phyloP scores from a whole-genome alignment of 2,888 invertebrate genomes.

The Drosophila subquinaria region DNA sequence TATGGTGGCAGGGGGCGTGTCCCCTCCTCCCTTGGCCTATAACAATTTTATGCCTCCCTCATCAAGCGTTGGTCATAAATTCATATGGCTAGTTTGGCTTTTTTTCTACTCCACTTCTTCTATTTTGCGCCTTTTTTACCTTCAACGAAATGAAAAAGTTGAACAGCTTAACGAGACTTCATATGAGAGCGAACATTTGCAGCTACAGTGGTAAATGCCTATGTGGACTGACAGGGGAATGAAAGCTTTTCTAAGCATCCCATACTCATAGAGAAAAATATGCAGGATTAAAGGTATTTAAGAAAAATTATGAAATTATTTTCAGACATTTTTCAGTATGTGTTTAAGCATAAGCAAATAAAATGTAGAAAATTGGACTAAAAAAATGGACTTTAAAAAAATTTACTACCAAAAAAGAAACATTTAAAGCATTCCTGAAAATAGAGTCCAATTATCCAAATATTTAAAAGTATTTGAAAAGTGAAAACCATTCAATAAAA shows the following conservation, averaged over 20 bases:
- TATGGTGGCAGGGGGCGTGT: slow-evolving; percentile 12
- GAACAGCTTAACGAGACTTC: slow-evolving; percentile 30
- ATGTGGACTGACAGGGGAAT: background rate
- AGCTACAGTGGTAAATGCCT: slow-evolving; percentile 37
- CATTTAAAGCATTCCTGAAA: no score
- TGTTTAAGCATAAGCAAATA: no score
- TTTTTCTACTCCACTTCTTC: slow-evolving; percentile 19
- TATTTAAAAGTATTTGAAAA: no score
- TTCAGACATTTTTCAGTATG: no score
- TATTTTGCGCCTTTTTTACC: slow-evolving; percentile 40
- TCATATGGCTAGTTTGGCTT: slow-evolving; percentile 75
- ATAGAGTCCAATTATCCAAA: no score
- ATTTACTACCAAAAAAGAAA: no score
- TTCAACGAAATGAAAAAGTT: slow-evolving; percentile 73
- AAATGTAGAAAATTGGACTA: no score
- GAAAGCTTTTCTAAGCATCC: background rate
- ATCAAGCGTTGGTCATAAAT: slow-evolving; percentile 64
- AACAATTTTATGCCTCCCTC: slow-evolving; percentile 36
- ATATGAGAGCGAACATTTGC: slow-evolving; percentile 16
- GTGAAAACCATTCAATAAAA: no score
- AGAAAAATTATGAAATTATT: no score
- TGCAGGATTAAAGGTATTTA: background rate
- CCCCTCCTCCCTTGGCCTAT: background rate
- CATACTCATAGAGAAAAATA: background rate
- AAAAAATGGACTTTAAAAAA: no score